Conservation (phyloP, 2,113 vertebrate genomes). For the Pavo muticus region DNA sequence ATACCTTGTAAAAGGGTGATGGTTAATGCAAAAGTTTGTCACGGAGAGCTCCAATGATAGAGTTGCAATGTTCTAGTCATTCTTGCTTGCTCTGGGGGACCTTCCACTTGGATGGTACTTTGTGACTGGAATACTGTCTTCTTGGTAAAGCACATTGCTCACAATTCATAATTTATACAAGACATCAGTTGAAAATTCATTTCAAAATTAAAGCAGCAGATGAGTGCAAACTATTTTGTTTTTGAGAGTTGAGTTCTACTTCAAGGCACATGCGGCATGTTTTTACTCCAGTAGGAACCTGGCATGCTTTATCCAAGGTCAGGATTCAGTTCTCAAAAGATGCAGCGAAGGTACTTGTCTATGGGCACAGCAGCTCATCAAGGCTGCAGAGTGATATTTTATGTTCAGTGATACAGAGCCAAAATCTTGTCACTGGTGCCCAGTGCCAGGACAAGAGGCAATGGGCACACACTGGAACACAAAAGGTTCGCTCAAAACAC, state of each 20-base stretch:
- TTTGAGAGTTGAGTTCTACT: constrained; percentile 7
- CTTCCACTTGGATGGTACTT: not conserved
- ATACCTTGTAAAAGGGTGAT: constrained; percentile 56
- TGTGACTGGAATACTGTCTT: constrained; percentile 1
- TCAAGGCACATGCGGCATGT: not conserved
- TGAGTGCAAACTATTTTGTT: not conserved
- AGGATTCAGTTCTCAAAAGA: not conserved
- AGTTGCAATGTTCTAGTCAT: not conserved
- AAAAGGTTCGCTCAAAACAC: not conserved
- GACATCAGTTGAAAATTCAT: not conserved
- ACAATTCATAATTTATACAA: not conserved
- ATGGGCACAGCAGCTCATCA: not conserved
- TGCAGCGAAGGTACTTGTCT: not conserved
- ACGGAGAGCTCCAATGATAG: not conserved
- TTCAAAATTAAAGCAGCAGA: constrained; percentile 21
- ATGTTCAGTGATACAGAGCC: not conserved
- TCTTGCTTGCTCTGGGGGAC: not conserved
- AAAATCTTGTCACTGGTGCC: not conserved
- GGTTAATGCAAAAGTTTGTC: not conserved
- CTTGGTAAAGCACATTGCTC: constrained; percentile 33
- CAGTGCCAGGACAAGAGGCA: not conserved
- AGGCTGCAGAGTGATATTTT: not conserved
- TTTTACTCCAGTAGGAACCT: not conserved
- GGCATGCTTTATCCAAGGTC: constrained; percentile 3
- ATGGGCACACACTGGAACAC: not conserved